phyloP scores from a whole-genome alignment of 92 coral and sea anemone genomes.

The Phenganax marumi region DNA sequence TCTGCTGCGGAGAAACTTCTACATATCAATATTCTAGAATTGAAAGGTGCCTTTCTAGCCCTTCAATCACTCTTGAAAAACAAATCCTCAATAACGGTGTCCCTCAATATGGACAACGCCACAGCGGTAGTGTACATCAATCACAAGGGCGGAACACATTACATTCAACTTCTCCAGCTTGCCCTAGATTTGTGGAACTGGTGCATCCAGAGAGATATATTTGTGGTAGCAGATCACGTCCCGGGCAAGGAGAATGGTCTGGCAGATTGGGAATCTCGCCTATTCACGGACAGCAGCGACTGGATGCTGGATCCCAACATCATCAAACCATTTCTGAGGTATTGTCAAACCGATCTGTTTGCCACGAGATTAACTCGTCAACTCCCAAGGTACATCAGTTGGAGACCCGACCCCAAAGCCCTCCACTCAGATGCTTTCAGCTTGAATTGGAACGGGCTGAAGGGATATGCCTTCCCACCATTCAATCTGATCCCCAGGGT shows the following conservation, averaged over 20 bases:
- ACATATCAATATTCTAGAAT: slow-evolving; percentile 53
- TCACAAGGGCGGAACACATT: slow-evolving; percentile 62
- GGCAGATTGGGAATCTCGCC: slow-evolving; percentile 50
- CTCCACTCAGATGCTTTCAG: slow-evolving; percentile 51
- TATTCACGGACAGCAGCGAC: slow-evolving; percentile 51
- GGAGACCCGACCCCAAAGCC: slow-evolving; percentile 56
- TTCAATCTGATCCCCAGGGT: slow-evolving; percentile 50
- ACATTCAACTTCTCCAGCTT: slow-evolving; percentile 41
- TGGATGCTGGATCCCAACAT: slow-evolving; percentile 48
- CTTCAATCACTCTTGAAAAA: slow-evolving; percentile 41
- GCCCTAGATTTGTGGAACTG: slow-evolving; percentile 56
- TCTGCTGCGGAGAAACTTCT: slow-evolving; percentile 36
- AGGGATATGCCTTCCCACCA: slow-evolving; percentile 53
- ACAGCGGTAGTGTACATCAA: slow-evolving; percentile 46
- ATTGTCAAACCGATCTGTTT: slow-evolving; percentile 57
- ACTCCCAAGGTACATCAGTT: slow-evolving; percentile 49
- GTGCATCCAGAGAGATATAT: slow-evolving; percentile 44
- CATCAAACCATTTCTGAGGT: slow-evolving; percentile 52
- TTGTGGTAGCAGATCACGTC: slow-evolving; percentile 46
- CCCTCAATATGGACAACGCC: slow-evolving; percentile 47
- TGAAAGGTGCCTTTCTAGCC: slow-evolving; percentile 29
- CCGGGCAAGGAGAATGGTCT: slow-evolving; percentile 43
- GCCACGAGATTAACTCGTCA: slow-evolving; percentile 54
- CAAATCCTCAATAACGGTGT: slow-evolving; percentile 41
- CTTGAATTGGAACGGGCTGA: slow-evolving; percentile 46